phyloP scores from a whole-genome alignment of 2,797 vertebrate genomes.

The Florisuga fusca region DNA sequence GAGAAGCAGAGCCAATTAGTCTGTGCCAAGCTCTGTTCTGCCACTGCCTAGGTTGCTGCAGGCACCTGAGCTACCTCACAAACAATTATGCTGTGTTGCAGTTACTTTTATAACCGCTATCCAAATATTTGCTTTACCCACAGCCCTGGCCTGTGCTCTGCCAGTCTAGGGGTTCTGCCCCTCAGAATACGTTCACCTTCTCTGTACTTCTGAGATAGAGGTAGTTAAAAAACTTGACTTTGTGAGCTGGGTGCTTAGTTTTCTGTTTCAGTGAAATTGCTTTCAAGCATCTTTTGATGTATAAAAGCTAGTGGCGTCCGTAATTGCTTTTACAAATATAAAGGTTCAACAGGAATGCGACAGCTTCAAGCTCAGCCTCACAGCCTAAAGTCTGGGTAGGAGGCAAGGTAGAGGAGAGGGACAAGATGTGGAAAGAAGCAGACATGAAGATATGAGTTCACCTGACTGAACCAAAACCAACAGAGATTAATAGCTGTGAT shows the following conservation, averaged over 20 bases:
- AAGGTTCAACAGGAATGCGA: background rate
- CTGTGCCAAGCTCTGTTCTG: background rate
- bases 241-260: background rate
- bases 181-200: background rate
- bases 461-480: background rate
- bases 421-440: background rate
- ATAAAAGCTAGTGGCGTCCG: background rate
- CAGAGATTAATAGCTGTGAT: background rate
- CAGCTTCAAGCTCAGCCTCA: background rate
- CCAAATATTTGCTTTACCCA: background rate
- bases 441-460: background rate
- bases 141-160: background rate
- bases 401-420: background rate
- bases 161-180: background rate
- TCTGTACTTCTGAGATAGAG: background rate
- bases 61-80: constrained; percentile 1
- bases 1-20: constrained; percentile 6
- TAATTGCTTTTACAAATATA: constrained; percentile 10
- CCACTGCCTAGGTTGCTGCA: background rate
- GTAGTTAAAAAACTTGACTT: background rate
- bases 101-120: background rate
- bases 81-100: background rate
- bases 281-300: background rate
- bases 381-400: background rate
- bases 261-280: background rate